Conservation (phyloP, 2,888 invertebrate species). For the Amiota minor region DNA sequence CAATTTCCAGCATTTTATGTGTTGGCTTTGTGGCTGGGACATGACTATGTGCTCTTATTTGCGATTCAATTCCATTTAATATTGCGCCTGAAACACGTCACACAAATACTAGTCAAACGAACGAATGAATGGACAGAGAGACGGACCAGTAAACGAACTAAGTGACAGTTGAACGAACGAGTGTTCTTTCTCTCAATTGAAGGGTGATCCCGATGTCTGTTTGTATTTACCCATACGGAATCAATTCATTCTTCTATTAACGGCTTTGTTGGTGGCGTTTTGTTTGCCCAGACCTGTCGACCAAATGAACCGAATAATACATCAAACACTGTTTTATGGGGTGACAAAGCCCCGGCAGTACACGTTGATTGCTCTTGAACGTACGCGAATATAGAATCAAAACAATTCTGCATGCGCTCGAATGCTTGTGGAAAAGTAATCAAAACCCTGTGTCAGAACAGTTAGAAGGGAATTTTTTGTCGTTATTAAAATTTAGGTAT, state of each 20-base stretch:
- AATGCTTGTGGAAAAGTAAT: slow-evolving; percentile 47
- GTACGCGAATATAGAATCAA: slow-evolving; percentile 38
- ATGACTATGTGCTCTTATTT: slow-evolving; percentile 11
- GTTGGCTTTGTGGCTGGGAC: slow-evolving; percentile 4
- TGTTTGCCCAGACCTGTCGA: slow-evolving; percentile 74
- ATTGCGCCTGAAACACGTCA: slow-evolving; percentile 1
- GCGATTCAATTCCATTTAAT: slow-evolving; percentile 12
- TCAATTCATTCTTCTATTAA: slow-evolving; percentile 47
- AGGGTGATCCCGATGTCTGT: slow-evolving; percentile 32
- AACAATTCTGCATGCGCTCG: slow-evolving; percentile 32
- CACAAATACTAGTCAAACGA: background rate
- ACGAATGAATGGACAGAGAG: background rate
- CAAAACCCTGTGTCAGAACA: slow-evolving; percentile 30
- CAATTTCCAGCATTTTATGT: slow-evolving; percentile 14
- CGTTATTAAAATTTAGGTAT: slow-evolving; percentile 28
- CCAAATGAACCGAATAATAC: slow-evolving; percentile 75
- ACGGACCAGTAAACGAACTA: background rate
- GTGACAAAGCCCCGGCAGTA: slow-evolving; percentile 73
- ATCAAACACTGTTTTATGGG: slow-evolving; percentile 73
- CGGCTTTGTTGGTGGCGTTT: slow-evolving; percentile 51
- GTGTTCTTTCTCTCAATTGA: slow-evolving; percentile 27
- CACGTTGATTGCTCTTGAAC: slow-evolving; percentile 69
- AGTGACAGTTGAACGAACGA: background rate
- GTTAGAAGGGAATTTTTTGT: background rate
- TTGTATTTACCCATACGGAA: slow-evolving; percentile 47